These are phyloP conservation scores for Squalus acanthias DNA, from an alignment of 2,797 vertebrate species.

Conservation along the genomic window DNA sequence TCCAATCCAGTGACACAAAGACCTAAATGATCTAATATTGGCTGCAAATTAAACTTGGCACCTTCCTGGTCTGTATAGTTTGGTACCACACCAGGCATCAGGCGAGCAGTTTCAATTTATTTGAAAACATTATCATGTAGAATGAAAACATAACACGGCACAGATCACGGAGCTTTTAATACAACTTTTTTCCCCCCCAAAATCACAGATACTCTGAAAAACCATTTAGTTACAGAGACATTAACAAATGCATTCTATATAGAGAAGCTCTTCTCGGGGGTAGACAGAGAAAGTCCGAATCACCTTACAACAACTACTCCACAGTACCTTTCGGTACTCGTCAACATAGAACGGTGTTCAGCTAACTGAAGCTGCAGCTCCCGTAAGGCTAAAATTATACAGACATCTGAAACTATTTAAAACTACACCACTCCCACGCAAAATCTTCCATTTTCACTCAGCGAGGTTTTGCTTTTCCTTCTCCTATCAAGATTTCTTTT, in stretches of 20 bases:
- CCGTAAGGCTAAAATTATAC: neutral
- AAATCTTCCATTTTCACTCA: neutral
- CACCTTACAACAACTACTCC: neutral
- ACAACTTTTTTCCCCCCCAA: neutral
- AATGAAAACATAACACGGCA: neutral
- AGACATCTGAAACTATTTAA: neutral
- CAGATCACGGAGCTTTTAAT: neutral
- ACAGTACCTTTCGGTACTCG: neutral
- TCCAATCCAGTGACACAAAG: neutral
- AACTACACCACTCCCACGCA: neutral
- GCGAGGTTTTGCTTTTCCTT: neutral
- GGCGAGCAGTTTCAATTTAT: neutral
- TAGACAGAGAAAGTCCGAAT: neutral
- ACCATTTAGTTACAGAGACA: neutral
- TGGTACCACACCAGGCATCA: neutral
- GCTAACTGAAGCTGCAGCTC: neutral
- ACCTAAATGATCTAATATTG: neutral
- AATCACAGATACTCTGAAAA: neutral
- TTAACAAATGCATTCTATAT: neutral
- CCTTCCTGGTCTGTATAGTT: neutral
- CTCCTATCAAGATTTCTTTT: neutral
- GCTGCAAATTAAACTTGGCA: neutral
- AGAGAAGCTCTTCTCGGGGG: neutral
- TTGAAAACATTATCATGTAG: neutral
- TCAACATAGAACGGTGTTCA: neutral